Percentiles rank a stretch among this genome's conserved stretches.
Conservation (phyloP, 2,797 vertebrate species). For the Harpagifer antarcticus region DNA sequence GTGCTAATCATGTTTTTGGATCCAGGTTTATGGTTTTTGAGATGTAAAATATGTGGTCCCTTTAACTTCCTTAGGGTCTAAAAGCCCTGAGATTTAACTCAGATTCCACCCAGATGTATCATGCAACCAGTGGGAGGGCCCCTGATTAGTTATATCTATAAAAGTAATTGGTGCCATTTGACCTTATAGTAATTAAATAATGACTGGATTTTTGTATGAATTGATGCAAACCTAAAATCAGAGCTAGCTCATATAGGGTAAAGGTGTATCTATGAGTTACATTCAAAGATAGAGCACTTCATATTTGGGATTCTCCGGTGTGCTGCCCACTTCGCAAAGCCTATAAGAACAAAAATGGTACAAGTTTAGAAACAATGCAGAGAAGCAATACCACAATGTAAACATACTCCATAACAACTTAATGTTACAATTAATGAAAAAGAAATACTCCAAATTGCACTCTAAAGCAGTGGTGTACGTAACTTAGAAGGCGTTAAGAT, state of each 20-base stretch:
- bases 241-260: background rate
- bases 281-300: conserved; percentile 29
- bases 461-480: background rate
- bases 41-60: conserved; percentile 9
- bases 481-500: background rate
- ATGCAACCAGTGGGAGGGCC: background rate
- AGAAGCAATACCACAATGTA: background rate
- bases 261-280: background rate
- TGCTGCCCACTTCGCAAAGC: conserved; percentile 63
- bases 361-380: conserved; percentile 3
- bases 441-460: background rate
- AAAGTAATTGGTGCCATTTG: background rate
- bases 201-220: background rate
- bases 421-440: background rate
- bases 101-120: background rate
- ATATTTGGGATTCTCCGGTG: conserved; percentile 77
- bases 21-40: background rate
- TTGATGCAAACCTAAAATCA: background rate
- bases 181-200: conserved; percentile 5
- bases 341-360: conserved; percentile 40
- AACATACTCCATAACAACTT: background rate
- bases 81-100: background rate
- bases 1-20: background rate
- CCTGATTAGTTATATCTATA: background rate
- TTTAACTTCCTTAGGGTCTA: background rate